These are phyloP conservation scores for Portevinia maculata DNA, from an alignment of 2,888 invertebrate species.

Conservation along the genomic window DNA sequence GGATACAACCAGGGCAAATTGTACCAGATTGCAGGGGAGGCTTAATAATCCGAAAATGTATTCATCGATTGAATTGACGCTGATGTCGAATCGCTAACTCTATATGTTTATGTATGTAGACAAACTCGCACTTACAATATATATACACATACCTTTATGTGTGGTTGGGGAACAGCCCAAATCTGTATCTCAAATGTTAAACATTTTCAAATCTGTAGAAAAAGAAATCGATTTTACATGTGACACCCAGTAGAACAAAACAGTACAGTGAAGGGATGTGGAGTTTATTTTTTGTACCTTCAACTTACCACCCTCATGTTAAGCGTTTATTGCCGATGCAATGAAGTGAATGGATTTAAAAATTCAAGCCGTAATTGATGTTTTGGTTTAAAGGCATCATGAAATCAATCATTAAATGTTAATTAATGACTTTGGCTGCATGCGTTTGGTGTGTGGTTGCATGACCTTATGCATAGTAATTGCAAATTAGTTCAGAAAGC, in stretches of 20 bases:
- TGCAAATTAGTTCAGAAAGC: background rate
- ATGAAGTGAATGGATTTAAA: constrained; percentile 3
- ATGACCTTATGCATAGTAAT: background rate
- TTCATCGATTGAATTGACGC: constrained; percentile 67
- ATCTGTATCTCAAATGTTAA: constrained; percentile 64
- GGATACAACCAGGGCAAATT: constrained; percentile 26
- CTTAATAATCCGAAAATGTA: constrained; percentile 62
- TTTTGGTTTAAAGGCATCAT: constrained; percentile 66
- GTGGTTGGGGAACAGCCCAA: constrained; percentile 44
- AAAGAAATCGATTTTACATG: constrained; percentile 71
- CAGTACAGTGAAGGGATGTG: constrained; percentile 24
- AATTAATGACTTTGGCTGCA: constrained; percentile 56
- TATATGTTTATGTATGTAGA: background rate
- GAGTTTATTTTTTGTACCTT: constrained; percentile 27
- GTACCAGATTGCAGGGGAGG: constrained; percentile 48
- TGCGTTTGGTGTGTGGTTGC: background rate
- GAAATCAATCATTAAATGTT: constrained; percentile 63
- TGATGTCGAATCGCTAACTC: constrained; percentile 33
- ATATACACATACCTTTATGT: background rate
- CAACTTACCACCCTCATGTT: constrained; percentile 25
- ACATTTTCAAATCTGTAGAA: constrained; percentile 71
- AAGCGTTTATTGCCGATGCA: constrained; percentile 44
- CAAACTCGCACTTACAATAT: background rate
- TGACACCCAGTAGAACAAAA: constrained; percentile 57
- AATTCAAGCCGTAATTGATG: constrained; percentile 35